Base-by-base conservation (phyloP, 2,113 vertebrate genomes). In the Lagopus leucura region DNA sequence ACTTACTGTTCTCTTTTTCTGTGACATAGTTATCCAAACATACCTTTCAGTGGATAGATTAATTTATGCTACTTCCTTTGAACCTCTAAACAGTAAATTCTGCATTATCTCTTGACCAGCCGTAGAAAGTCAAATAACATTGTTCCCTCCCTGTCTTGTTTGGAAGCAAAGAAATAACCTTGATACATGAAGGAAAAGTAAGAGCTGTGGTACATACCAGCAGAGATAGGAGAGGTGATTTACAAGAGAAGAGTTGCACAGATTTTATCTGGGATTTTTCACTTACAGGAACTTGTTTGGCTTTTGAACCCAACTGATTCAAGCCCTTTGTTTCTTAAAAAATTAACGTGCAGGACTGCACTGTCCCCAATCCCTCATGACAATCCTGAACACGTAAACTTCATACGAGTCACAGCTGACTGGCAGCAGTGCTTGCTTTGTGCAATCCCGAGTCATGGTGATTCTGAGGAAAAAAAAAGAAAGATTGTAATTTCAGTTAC, bases 131-230 rank as follows among this genome's bases (percentile, higher is more conserved):
- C 81, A 88, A 88, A 82, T 25, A 88, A 45, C 40, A 38, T 75
- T 72, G 47, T 47, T 86, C 38, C 75, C 58, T 94, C 52, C 54
- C 21, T 78, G 74, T 80, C 75, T 55, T 85, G 22, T 70, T 58
- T 69, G 61, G 45, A 93, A 83, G 82, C 71, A 84, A 94, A 84
- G 22, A 92, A 95, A 88, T 78, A 92, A 82, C 74, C 43, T 70
- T 94, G 86, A 64, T 48, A 72, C 13, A 58, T 69, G 25, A 80
- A 88, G 69, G 66, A 86, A 67, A 55, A 73, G 48, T 65, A 83
- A 76, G 27, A 89, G 58, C 47, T 93, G 34, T 86, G 20, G 45
- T 61, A 83, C 24, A 69, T 36, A 65, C 12, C 66, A 57, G 73
- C 48, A 95, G 70, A 73, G 61, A 66, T 7, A 86, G 70, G 70